Evolutionary conservation across 2,888 invertebrate genomes (phyloP).

Genomic region (Drosophila affinis): DNA sequence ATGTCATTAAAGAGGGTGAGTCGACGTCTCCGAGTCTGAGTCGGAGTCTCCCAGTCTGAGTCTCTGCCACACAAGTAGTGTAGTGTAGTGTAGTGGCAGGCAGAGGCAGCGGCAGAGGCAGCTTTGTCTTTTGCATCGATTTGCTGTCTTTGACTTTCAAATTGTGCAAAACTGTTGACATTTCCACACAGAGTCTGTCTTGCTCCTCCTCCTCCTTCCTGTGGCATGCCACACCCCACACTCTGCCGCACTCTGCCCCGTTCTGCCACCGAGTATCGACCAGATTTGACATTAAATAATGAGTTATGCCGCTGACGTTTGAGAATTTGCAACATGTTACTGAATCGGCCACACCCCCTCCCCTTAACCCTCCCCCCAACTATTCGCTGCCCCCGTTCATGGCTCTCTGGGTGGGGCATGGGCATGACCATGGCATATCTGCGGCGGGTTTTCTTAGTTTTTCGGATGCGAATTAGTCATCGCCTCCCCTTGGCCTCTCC

Average conservation of each 20-base stretch:
- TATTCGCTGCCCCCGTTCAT: not conserved
- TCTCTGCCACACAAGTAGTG: slow-evolving; percentile 52
- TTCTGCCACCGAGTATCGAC: slow-evolving; percentile 56
- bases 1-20: slow-evolving; percentile 79
- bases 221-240: slow-evolving; percentile 3
- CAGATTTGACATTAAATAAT: slow-evolving; percentile 78
- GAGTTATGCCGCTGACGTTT: slow-evolving; percentile 74
- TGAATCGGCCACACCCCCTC: slow-evolving; percentile 1
- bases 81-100: not conserved
- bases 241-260: slow-evolving; percentile 6
- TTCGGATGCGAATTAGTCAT: slow-evolving; percentile 59
- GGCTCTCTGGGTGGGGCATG: slow-evolving; percentile 24
- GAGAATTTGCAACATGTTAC: slow-evolving; percentile 69
- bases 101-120: slow-evolving; percentile 1
- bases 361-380: not conserved
- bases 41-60: slow-evolving; percentile 13
- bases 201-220: not conserved
- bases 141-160: slow-evolving; percentile 62
- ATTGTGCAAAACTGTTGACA: slow-evolving; percentile 70
- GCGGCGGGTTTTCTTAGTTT: slow-evolving; percentile 9
- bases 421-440: slow-evolving; percentile 10
- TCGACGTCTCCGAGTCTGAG: slow-evolving; percentile 6
- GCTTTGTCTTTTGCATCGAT: slow-evolving; percentile 36
- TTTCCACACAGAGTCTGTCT: slow-evolving; percentile 36
- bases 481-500: not conserved